Conservation (phyloP, 2,888 invertebrate genomes). For the Perdita meconis region DNA sequence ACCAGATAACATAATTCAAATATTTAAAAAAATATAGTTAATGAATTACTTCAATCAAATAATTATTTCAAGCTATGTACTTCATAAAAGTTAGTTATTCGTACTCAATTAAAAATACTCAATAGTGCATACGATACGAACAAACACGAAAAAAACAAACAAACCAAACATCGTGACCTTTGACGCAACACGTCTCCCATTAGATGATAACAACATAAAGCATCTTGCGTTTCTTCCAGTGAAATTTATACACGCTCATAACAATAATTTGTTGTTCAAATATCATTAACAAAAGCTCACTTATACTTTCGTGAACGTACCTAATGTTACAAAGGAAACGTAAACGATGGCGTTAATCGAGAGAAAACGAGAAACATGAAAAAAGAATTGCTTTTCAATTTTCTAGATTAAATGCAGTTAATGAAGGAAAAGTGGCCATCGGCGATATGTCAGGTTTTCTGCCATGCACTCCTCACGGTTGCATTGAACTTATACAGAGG, state of each 20-base stretch:
- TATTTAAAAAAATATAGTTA: too few relatives aligned
- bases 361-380: slow-evolving; percentile 5
- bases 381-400: slow-evolving; percentile 36
- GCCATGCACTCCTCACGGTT: slow-evolving; percentile 98
- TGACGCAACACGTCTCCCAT: slow-evolving; percentile 38
- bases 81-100: background rate
- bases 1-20: too few relatives aligned
- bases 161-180: slow-evolving; percentile 44
- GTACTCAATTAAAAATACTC: background rate
- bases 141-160: slow-evolving; percentile 13
- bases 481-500: slow-evolving; percentile 94
- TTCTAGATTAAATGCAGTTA: slow-evolving; percentile 93
- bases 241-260: slow-evolving; percentile 4
- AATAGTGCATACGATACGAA: background rate
- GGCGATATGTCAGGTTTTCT: slow-evolving; percentile 96
- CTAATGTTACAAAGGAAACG: background rate
- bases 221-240: background rate
- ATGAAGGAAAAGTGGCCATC: slow-evolving; percentile 96
- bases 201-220: slow-evolving; percentile 41
- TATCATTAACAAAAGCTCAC: background rate
- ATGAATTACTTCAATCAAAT: background rate
- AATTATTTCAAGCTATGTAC: background rate
- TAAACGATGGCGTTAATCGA: background rate
- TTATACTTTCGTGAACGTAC: background rate
- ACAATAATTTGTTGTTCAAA: slow-evolving; percentile 5